Base-by-base conservation (phyloP, 2,888 invertebrate genomes). In the Julus scandinavius region DNA sequence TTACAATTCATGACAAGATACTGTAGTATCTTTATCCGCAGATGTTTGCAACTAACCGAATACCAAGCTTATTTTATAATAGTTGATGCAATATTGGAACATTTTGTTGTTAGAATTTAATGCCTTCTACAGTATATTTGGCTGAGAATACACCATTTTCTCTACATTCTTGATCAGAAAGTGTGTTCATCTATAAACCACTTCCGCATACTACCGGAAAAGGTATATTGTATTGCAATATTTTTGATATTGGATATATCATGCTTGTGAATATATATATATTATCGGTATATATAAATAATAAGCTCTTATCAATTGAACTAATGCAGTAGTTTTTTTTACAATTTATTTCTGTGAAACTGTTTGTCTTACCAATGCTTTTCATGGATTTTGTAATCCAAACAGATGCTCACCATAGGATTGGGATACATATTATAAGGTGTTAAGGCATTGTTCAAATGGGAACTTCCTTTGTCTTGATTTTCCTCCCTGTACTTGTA, bases 291-390 rank as follows among this genome's bases (percentile, higher is more conserved):
- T 17, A 63, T 49, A 49, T 50, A 63, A 20, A 63, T 63, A n/a
- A n/a, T 20, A 17, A 20, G n/a, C n/a, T 63, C n/a, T 20, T 63
- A 5, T 63, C 20, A 63, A 15, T n/a, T 20, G 20, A 20, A 63
- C 63, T 63, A 63, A 63, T 63, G 20, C 63, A 63, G 20, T 17
- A 5, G 20, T 63, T 63, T 63, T n/a, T n/a, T 29, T 29, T 63
- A 17, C 58, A 29, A 29, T 29, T 29, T 0, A 29, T 29, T 29
- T 29, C 29, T 29, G 29, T 29, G 29, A 29, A 15, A 58, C 58
- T 58, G 58, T 63, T 63, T 20, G n/a, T 63, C 63, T 63, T 63
- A 63, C 63, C 63, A n/a, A 63, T 63, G 63, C 63, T 63, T 63
- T 63, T 9, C n/a, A n/a, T 63, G n/a, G 63, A 63, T 63, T 17